These are phyloP conservation scores for Athripsodes cinereus DNA, from an alignment of 2,888 invertebrate genomes.

Conservation along the genomic window DNA sequence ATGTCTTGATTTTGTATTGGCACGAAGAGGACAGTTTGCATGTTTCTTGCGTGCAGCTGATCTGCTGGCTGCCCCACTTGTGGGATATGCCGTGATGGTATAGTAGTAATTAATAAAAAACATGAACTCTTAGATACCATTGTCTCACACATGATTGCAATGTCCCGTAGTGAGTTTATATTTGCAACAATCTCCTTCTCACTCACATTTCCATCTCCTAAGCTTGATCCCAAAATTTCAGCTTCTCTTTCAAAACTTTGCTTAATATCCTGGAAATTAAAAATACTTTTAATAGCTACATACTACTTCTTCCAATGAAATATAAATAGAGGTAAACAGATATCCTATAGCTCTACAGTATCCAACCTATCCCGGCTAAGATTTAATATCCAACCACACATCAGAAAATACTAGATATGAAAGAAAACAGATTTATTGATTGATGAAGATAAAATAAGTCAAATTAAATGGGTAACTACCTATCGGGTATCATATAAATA, in stretches of 20 bases:
- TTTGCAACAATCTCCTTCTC: constrained; percentile 83
- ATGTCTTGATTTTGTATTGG: too few relatives aligned
- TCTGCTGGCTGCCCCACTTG: too few relatives aligned
- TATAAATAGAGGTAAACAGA: too few relatives aligned
- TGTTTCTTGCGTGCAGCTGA: too few relatives aligned
- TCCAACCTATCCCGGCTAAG: too few relatives aligned
- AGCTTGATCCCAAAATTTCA: constrained; percentile 85
- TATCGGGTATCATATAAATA: too few relatives aligned
- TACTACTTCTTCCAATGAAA: too few relatives aligned
- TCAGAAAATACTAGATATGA: neutral
- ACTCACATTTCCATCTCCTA: constrained; percentile 81
- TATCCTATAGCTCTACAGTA: too few relatives aligned
- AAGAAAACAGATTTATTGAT: neutral
- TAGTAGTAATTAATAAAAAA: too few relatives aligned
- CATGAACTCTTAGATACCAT: constrained; percentile 61
- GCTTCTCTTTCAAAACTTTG: constrained; percentile 68
- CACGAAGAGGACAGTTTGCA: too few relatives aligned
- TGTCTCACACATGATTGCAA: constrained; percentile 88
- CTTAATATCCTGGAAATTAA: constrained; percentile 36
- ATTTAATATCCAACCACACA: too few relatives aligned
- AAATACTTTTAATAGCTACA: neutral
- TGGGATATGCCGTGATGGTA: too few relatives aligned
- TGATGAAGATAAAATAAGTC: neutral
- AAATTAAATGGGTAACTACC: neutral
- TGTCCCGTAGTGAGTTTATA: constrained; percentile 70